Conservation (phyloP, 2,113 vertebrate genomes). For the Erythrolamprus reginae region DNA sequence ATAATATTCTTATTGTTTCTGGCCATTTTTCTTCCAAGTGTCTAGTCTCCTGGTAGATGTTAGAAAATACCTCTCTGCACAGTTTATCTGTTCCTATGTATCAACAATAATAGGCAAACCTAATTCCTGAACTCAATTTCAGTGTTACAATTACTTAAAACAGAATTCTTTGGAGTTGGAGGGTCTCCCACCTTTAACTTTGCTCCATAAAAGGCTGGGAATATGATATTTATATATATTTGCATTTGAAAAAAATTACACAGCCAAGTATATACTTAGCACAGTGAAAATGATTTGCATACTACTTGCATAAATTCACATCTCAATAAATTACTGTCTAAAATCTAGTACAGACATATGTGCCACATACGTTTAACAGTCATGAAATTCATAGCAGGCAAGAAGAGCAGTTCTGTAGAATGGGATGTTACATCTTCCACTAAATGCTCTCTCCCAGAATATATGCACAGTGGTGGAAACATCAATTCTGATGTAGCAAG, state of each 20-base stretch:
- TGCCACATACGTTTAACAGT: not conserved
- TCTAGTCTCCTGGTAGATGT: not conserved
- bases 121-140: not conserved
- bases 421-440: not conserved
- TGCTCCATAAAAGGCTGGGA: not conserved
- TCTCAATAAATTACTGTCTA: not conserved
- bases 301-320: constrained; percentile 9
- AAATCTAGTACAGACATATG: not conserved
- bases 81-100: not conserved
- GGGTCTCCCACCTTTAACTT: not conserved
- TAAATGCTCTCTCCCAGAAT: not conserved
- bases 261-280: constrained; percentile 7
- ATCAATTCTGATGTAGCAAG: not conserved
- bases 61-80: not conserved
- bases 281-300: constrained; percentile 1
- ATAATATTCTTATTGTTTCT: not conserved
- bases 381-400: not conserved
- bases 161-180: not conserved
- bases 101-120: not conserved
- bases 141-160: not conserved
- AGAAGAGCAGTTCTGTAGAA: not conserved
- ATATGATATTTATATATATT: constrained; percentile 9
- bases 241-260: constrained; percentile 2
- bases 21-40: not conserved
- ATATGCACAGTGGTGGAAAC: not conserved